Evolutionary conservation across 2,797 vertebrate genomes (phyloP).

Genomic region (Melanotaenia maccullochi): DNA sequence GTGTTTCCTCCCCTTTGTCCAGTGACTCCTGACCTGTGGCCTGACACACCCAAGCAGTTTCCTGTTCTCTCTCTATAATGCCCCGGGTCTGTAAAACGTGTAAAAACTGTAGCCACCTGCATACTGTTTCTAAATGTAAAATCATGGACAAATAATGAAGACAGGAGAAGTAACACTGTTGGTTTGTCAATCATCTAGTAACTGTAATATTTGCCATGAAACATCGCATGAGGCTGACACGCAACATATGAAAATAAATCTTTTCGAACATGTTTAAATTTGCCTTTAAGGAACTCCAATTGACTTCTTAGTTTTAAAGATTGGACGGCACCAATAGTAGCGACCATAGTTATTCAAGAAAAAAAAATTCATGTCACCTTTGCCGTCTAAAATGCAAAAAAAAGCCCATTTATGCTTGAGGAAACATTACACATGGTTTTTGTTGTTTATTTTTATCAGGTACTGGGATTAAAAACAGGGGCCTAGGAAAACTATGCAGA

Average conservation of each 20-base stretch:
- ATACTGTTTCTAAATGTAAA: constrained; percentile 18
- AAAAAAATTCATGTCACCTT: neutral
- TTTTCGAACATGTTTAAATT: neutral
- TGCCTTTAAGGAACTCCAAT: neutral
- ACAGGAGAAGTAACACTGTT: neutral
- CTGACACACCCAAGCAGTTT: constrained; percentile 76
- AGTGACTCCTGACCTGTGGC: constrained; percentile 79
- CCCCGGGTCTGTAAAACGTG: constrained; percentile 14
- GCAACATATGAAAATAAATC: neutral
- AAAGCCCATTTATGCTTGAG: neutral
- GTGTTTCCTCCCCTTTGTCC: constrained; percentile 82
- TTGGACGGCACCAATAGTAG: neutral
- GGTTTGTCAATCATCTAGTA: neutral
- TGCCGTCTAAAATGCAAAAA: neutral
- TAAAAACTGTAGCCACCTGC: constrained; percentile 36
- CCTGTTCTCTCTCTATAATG: constrained; percentile 61
- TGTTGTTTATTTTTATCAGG: neutral
- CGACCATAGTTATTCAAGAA: neutral
- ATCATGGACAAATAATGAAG: neutral
- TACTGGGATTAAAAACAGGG: neutral
- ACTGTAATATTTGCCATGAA: neutral
- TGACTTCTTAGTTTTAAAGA: neutral
- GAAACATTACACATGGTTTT: neutral
- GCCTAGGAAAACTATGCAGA: neutral
- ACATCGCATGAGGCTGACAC: neutral